A percentile compares a stretch with the other conserved stretches of the same genome.
Evolutionary conservation across 2,113 vertebrate genomes (phyloP).

Genomic region (Hymenochirus boettgeri): DNA sequence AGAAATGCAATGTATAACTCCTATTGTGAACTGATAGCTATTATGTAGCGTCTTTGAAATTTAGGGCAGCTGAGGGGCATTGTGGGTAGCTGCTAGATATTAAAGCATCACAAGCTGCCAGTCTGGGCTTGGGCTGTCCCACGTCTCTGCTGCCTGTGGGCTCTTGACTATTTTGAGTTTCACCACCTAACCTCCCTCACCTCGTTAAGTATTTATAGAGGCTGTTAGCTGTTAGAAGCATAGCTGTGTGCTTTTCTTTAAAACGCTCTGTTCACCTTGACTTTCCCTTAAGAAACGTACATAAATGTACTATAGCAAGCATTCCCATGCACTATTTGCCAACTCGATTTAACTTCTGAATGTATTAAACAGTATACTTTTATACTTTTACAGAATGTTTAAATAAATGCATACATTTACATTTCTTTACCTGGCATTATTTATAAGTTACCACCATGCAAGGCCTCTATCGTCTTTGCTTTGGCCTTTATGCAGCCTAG

Average conservation of each 20-base stretch:
- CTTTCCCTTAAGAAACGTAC: constrained; percentile 11
- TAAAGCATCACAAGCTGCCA: constrained; percentile 17
- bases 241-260: constrained; percentile 13
- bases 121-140: constrained; percentile 3
- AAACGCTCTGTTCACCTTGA: constrained; percentile 21
- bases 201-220: constrained; percentile 31
- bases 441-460: too few relatives aligned
- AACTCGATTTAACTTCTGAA: not conserved
- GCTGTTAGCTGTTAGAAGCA: constrained; percentile 4
- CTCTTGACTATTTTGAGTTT: constrained; percentile 33
- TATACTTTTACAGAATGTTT: too few relatives aligned
- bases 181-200: constrained; percentile 23
- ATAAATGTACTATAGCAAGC: not conserved
- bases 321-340: not conserved
- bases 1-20: too few relatives aligned
- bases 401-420: too few relatives aligned
- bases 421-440: too few relatives aligned
- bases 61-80: constrained; percentile 20
- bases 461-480: too few relatives aligned
- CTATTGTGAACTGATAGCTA: too few relatives aligned
- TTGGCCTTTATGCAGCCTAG: too few relatives aligned
- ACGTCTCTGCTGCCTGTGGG: constrained; percentile 4
- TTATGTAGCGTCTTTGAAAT: not conserved
- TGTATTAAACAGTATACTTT: not conserved
- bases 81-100: constrained; percentile 8